phyloP scores from a whole-genome alignment of 2,888 invertebrate species.

The Noctua pronuba region DNA sequence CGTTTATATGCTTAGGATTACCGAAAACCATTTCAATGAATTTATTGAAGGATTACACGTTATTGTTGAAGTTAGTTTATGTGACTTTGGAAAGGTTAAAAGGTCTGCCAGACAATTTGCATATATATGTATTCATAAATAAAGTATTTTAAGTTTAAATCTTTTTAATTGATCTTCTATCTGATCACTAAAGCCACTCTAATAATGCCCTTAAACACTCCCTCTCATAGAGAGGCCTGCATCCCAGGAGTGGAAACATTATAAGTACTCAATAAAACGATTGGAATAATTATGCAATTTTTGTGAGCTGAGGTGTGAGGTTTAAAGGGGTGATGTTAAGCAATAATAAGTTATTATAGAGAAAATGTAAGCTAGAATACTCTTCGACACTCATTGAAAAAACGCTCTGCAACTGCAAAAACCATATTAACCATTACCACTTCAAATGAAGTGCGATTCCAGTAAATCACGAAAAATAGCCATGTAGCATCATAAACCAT shows the following conservation, averaged over 20 bases:
- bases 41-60: conserved; percentile 47
- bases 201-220: background rate
- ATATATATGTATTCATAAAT: conserved; percentile 3
- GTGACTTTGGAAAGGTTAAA: background rate
- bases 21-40: conserved; percentile 34
- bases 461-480: conserved; percentile 16
- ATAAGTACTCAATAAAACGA: background rate
- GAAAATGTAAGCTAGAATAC: background rate
- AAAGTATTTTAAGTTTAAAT: too few species aligned
- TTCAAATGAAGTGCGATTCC: conserved; percentile 7
- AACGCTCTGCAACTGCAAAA: background rate
- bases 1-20: conserved; percentile 41
- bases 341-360: too few species aligned
- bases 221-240: background rate
- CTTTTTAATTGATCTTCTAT: background rate
- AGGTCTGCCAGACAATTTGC: background rate
- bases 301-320: too few species aligned
- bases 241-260: background rate
- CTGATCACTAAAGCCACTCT: background rate
- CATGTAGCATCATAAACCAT: conserved; percentile 53
- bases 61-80: conserved; percentile 32
- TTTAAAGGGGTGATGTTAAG: too few species aligned
- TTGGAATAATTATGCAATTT: background rate
- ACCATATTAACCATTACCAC: background rate
- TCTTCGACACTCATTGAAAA: background rate